Percentiles rank a stretch among this genome's conserved stretches.
Evolutionary conservation across 2,797 vertebrate genomes (phyloP).

Genomic region (Capromys pilorides): DNA sequence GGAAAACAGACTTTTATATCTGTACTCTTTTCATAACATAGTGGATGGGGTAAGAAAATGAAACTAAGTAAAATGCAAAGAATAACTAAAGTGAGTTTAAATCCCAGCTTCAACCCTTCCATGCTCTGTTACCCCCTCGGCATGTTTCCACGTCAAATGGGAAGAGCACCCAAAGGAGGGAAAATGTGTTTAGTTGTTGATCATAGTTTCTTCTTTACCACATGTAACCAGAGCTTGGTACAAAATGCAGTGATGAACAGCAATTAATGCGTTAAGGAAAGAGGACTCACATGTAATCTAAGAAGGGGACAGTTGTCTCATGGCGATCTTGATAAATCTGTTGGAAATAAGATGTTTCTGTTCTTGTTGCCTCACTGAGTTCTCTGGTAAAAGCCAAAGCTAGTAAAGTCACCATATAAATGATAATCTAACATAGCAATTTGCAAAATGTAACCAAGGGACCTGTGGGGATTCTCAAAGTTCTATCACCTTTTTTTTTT

Average conservation of each 20-base stretch:
- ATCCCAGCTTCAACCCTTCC: not conserved
- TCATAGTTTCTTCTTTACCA: not conserved
- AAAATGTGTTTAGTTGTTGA: not conserved
- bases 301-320: not conserved
- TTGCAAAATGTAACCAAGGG: not conserved
- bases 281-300: not conserved
- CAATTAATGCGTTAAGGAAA: not conserved
- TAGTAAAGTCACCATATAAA: not conserved
- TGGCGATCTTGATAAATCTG: conserved; percentile 19
- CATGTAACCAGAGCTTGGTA: not conserved
- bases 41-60: conserved; percentile 17
- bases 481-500: no score
- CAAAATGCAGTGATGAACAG: not conserved
- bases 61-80: not conserved
- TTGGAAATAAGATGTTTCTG: not conserved
- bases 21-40: not conserved
- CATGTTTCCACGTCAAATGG: not conserved
- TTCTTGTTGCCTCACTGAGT: not conserved
- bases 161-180: not conserved
- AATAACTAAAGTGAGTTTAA: not conserved
- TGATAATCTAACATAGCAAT: not conserved
- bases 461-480: not conserved
- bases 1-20: conserved; percentile 6
- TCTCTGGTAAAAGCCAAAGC: conserved; percentile 15
- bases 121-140: not conserved